phyloP scores from a whole-genome alignment of 2,113 vertebrate genomes.

The Tyto alba region DNA sequence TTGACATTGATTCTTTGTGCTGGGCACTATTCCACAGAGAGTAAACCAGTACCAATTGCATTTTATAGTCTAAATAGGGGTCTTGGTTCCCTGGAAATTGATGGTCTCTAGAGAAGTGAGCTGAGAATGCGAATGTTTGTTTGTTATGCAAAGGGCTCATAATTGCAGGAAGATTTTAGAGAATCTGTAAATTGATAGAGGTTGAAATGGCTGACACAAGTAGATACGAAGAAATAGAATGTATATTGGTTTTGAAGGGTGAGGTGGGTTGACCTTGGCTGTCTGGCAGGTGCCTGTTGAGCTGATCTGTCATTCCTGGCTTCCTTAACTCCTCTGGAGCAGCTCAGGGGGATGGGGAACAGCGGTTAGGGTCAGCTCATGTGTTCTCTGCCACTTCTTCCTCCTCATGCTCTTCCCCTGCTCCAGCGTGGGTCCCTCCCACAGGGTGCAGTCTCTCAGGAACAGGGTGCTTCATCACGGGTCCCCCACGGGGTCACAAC shows the following conservation, averaged over 20 bases:
- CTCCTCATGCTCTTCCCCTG: background rate
- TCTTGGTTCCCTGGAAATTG: background rate
- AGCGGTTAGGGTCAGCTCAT: background rate
- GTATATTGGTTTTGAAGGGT: background rate
- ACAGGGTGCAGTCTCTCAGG: background rate
- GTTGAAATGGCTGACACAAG: background rate
- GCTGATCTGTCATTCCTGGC: fast-evolving
- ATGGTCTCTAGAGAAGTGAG: background rate
- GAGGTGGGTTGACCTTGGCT: background rate
- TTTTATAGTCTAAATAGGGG: background rate
- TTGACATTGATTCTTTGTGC: background rate
- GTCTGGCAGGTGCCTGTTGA: background rate
- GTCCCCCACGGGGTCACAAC: too few species aligned
- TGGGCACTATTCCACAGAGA: background rate
- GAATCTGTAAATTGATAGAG: background rate
- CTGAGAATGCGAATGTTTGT: too few species aligned
- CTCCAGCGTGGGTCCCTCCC: background rate
- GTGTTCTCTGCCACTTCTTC: fast-evolving
- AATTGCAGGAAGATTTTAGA: background rate
- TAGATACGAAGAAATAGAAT: background rate
- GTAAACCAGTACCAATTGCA: background rate
- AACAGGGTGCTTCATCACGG: background rate
- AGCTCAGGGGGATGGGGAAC: background rate
- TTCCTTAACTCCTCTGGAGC: background rate
- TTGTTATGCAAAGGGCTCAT: background rate